These are phyloP conservation scores for Drosophila melanica DNA, from an alignment of 1,140 invertebrate genomes.

Conservation along the genomic window DNA sequence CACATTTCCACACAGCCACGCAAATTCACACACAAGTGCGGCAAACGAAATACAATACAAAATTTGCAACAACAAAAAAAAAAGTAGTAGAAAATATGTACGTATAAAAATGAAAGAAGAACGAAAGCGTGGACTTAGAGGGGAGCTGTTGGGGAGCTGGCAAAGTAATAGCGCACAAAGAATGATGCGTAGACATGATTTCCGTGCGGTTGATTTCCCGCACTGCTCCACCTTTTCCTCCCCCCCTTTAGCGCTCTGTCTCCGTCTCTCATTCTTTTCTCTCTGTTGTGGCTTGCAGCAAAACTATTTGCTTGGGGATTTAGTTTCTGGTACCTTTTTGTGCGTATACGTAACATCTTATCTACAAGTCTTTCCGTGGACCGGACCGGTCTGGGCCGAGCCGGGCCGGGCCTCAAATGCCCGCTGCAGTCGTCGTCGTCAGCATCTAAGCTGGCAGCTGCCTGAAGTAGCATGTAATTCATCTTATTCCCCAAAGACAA, in stretches of 20 bases:
- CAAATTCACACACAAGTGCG: constrained; percentile 64
- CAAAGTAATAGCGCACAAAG: constrained; percentile 77
- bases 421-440: constrained; percentile 32
- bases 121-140: not conserved
- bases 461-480: constrained; percentile 78
- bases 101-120: constrained; percentile 11
- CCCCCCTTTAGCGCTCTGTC: not conserved
- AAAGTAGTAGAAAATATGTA: constrained; percentile 5
- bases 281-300: constrained; percentile 30
- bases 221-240: not conserved
- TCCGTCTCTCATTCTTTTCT: not conserved
- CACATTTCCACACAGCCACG: constrained; percentile 78
- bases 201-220: constrained; percentile 78
- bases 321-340: constrained; percentile 74
- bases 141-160: constrained; percentile 13
- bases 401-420: constrained; percentile 40
- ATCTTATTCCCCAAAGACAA: constrained; percentile 80
- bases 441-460: constrained; percentile 50
- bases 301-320: constrained; percentile 78
- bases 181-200: constrained; percentile 83
- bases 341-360: constrained; percentile 59
- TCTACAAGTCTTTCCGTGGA: constrained; percentile 65
- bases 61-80: constrained; percentile 47
- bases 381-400: not conserved
- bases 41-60: constrained; percentile 73